Base-by-base conservation (phyloP, 2,113 vertebrate genomes). In the Eira barbara region DNA sequence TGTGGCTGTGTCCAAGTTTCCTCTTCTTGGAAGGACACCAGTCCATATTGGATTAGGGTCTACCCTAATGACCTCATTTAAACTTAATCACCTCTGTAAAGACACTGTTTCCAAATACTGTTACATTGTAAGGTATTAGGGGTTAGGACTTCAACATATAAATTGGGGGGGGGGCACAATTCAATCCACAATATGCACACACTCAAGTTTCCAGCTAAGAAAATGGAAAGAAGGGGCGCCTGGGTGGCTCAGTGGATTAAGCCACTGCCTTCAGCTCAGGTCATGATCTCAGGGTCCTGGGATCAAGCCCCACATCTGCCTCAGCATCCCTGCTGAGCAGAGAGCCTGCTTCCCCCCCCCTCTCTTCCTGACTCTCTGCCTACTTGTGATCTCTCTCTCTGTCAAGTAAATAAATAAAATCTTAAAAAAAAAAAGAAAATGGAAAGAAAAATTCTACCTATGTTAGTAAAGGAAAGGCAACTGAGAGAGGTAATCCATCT, bases 381-480 rank as follows among this genome's bases (percentile, higher is more conserved):
- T 42, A 0, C 39, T 42, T 42, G 39, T 42, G 39, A 42, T 42
- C 39, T 42, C 39, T 42, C 39, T 42, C 39, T 42, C 39, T 42
- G 39, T 42, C 39, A 42, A 42, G 39, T 42, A 42, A 42, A 42
- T 42, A 42, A 42, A 42, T 42, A 42, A 42, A 42, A 42, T 42
- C 39, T 42, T 42, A 42, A 42, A 42, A 42, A 42, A 42, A 42
- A 42, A 42, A 83, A 83, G 73, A 84, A 83, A 89, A 89, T 89
- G 65, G 65, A 69, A 74, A 63, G 0, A 65, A 73, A 93, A 92
- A 59, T 65, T 55, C 17, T 82, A 52, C 27, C 6, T 6, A 36
- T 67, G 21, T 82, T 69, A 90, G 73, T 89, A 73, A 85, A 96
- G 47, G 52, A 55, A 95, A 80, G 69, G 80, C 67, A 96, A 45